These are phyloP conservation scores for Diadegma fenestrale DNA, from an alignment of 2,888 invertebrate genomes.

Conservation along the genomic window DNA sequence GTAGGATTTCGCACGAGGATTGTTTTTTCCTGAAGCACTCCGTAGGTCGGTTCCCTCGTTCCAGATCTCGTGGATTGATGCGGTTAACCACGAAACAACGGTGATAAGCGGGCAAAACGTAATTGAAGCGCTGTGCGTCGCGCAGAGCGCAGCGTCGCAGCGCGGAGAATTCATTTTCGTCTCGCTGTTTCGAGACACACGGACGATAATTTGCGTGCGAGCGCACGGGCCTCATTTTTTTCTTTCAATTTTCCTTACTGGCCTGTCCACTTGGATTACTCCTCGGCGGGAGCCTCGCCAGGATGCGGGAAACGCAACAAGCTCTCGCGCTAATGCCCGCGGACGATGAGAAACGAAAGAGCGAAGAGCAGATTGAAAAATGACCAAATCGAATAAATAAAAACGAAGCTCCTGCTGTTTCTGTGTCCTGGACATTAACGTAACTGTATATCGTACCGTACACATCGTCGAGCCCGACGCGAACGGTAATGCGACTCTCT, in stretches of 20 bases:
- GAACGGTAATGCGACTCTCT: conserved; percentile 78
- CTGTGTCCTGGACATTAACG: conserved; percentile 78
- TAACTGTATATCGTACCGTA: conserved; percentile 78
- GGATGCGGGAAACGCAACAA: neutral
- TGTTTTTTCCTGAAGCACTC: conserved; percentile 22
- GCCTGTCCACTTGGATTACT: neutral
- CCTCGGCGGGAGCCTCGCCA: neutral
- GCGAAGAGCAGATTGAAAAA: conserved; percentile 32
- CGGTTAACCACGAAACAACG: conserved; percentile 67
- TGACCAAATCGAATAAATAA: conserved; percentile 25
- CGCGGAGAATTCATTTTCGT: conserved; percentile 33
- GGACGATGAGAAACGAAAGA: neutral
- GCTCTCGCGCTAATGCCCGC: neutral
- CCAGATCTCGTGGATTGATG: conserved; percentile 59
- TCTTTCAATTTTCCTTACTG: neutral
- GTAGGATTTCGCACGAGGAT: conserved; percentile 23
- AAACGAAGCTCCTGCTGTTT: conserved; percentile 24
- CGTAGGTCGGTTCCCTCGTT: conserved; percentile 61
- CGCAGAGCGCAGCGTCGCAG: conserved; percentile 26
- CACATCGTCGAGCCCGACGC: conserved; percentile 67
- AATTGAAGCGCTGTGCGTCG: conserved; percentile 20
- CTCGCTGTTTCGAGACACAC: neutral
- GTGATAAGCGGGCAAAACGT: conserved; percentile 68
- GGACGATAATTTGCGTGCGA: conserved; percentile 23
- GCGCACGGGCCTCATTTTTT: neutral